Evolutionary conservation across 1,140 invertebrate species (phyloP).

Genomic region (Galleria mellonella): DNA sequence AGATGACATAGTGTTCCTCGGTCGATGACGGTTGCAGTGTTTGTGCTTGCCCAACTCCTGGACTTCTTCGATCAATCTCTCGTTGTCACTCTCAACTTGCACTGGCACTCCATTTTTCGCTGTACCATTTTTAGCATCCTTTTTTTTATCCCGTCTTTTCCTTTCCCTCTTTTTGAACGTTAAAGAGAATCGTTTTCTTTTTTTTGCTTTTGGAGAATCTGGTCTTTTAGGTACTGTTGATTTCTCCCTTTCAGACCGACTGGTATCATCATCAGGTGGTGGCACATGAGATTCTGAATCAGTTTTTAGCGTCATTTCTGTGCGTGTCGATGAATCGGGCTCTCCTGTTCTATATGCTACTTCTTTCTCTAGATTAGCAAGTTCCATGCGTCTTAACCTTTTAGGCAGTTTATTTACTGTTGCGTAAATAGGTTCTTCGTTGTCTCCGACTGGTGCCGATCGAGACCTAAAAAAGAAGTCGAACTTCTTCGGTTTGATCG

Average conservation of each 20-base stretch:
- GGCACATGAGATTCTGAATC: constrained; percentile 56
- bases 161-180: constrained; percentile 69
- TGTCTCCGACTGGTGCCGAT: constrained; percentile 65
- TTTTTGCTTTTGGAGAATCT: constrained; percentile 67
- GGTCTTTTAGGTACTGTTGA: constrained; percentile 50
- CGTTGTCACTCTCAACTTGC: constrained; percentile 53
- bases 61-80: constrained; percentile 53
- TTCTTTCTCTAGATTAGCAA: constrained; percentile 70
- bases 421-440: constrained; percentile 70
- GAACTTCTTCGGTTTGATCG: constrained; percentile 59
- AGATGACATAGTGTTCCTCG: constrained; percentile 52
- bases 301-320: constrained; percentile 55
- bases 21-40: constrained; percentile 48
- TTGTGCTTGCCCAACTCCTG: constrained; percentile 46
- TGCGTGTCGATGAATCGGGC: constrained; percentile 49
- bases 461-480: constrained; percentile 68
- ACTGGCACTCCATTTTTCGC: constrained; percentile 44
- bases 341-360: constrained; percentile 61
- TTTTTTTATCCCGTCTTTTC: constrained; percentile 62
- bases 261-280: constrained; percentile 58
- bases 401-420: constrained; percentile 72
- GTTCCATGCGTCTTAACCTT: constrained; percentile 61
- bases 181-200: constrained; percentile 68
- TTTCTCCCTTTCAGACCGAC: constrained; percentile 59
- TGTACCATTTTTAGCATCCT: constrained; percentile 52